Evolutionary conservation across 2,797 vertebrate genomes (phyloP).

Genomic region (Silurus lanzhouensis): DNA sequence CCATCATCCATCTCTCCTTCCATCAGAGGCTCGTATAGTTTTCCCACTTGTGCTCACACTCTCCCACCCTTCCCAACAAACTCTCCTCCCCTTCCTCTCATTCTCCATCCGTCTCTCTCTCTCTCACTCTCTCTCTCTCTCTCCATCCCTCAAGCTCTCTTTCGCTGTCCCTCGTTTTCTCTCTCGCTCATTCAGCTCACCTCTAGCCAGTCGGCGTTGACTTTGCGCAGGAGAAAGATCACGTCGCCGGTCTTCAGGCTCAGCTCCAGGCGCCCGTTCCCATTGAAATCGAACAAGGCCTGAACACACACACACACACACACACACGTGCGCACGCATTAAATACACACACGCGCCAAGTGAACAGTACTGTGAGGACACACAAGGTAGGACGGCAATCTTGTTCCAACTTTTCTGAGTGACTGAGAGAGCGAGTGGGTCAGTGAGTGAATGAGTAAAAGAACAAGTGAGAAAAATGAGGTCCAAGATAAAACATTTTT

Average conservation of each 20-base stretch:
- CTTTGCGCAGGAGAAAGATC: slow-evolving; percentile 89
- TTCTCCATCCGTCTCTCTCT: slow-evolving; percentile 13
- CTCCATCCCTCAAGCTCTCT: slow-evolving; percentile 26
- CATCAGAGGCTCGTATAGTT: not conserved
- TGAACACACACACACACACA: slow-evolving; percentile 64
- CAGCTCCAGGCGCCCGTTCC: slow-evolving; percentile 84
- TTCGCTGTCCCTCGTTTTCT: slow-evolving; percentile 28
- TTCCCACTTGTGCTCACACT: not conserved
- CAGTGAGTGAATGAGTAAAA: slow-evolving; percentile 3
- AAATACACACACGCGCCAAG: not conserved
- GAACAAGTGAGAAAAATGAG: not conserved
- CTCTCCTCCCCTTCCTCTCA: slow-evolving; percentile 7
- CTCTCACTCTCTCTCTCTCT: slow-evolving; percentile 14
- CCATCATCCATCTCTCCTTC: not conserved
- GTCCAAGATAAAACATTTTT: not conserved
- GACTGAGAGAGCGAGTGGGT: slow-evolving; percentile 21
- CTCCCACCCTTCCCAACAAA: not conserved
- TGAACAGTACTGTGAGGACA: slow-evolving; percentile 41
- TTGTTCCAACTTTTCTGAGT: slow-evolving; percentile 44
- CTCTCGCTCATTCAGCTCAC: slow-evolving; percentile 70
- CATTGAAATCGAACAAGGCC: slow-evolving; percentile 91
- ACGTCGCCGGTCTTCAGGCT: slow-evolving; percentile 88
- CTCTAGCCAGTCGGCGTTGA: slow-evolving; percentile 96
- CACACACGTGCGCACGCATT: slow-evolving; percentile 43
- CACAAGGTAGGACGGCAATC: slow-evolving; percentile 42